Evolutionary conservation across 2,888 invertebrate species (phyloP).

Genomic region (Hololepta plana): DNA sequence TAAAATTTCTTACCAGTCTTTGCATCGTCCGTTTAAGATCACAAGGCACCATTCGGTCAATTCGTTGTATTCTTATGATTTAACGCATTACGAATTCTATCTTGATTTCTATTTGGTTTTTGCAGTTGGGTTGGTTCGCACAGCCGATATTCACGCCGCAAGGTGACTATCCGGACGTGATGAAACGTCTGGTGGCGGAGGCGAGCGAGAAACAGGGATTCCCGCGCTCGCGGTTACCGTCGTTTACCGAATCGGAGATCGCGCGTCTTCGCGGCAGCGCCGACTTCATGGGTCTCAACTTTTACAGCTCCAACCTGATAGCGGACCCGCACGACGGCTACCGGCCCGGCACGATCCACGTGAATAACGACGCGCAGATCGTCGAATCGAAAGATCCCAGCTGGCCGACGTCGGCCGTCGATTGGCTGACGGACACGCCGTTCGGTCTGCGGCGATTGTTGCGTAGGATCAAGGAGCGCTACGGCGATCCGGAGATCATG

Average conservation of each 20-base stretch:
- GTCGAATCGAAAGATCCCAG: too few species aligned
- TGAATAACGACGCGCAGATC: too few species aligned
- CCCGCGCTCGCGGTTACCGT: constrained; percentile 38
- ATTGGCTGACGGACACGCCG: constrained; percentile 26
- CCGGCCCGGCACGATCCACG: too few species aligned
- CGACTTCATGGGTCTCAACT: constrained; percentile 59
- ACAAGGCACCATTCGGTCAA: too few species aligned
- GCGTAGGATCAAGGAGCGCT: constrained; percentile 39
- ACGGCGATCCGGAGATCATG: constrained; percentile 35
- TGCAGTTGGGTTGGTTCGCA: constrained; percentile 45
- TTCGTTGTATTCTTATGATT: too few species aligned
- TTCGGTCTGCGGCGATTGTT: constrained; percentile 43
- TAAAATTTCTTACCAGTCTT: too few species aligned
- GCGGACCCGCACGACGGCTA: constrained; percentile 8
- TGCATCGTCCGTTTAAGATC: too few species aligned
- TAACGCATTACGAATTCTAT: too few species aligned
- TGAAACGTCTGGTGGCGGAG: constrained; percentile 36
- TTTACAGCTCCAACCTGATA: constrained; percentile 35
- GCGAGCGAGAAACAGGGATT: constrained; percentile 39
- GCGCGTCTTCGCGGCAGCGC: constrained; percentile 35
- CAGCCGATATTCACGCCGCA: constrained; percentile 41
- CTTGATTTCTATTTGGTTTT: too few species aligned
- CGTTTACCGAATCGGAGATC: constrained; percentile 39
- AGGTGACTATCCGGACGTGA: constrained; percentile 46
- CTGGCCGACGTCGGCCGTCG: constrained; percentile 7